Evolutionary conservation across 2,888 invertebrate genomes (phyloP), one percentile per base, ranked within the genome.

Genomic region (Carabus problematicus): DNA sequence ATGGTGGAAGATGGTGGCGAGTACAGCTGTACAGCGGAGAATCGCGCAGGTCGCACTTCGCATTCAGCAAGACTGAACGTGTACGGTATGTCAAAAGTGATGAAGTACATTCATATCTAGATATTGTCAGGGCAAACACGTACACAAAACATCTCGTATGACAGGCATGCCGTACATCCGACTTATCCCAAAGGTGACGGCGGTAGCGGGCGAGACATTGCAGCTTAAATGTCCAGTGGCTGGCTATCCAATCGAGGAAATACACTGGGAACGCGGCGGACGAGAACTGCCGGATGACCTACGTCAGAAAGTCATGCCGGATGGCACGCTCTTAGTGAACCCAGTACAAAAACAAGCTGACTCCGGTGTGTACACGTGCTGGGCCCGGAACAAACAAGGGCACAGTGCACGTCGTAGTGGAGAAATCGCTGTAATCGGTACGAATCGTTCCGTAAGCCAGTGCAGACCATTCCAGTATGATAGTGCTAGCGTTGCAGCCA

Each of bases 1-100:
- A 88, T 87, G 85, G 89, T 91, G 59, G 89, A 91, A 81, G 92
- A 93, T 77, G 92, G 93, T 14, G 93, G 93, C 18, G 90, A 91
- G 79, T 93, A 92, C 82, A 86, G 88, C 54, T 93, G 93, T 79
- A 87, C 85, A 4, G 92, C 91, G 0, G 88, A 88, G 78, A 93
- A 92, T 82, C 85, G 91, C 47, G 91, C 91, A 18, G 93, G 93
- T 19, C 86, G 86, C 79, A 87, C 86, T 58, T 85, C 86, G 39
- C 92, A 93, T 82, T 87, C 89, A n/a, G 91, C 91, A 42, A 85
- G 90, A 72, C 84, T 94, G 72, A 92, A 92, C 82, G 89, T 94
- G 75, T 92, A 92, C 79, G 93, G 93, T 91, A 84, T 83, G 84
- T 80, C 74, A 73, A 72, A 73, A 74, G 18, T 18, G 19, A 1